Base-by-base conservation (phyloP, 2,888 invertebrate genomes). In the Troilus luridus region DNA sequence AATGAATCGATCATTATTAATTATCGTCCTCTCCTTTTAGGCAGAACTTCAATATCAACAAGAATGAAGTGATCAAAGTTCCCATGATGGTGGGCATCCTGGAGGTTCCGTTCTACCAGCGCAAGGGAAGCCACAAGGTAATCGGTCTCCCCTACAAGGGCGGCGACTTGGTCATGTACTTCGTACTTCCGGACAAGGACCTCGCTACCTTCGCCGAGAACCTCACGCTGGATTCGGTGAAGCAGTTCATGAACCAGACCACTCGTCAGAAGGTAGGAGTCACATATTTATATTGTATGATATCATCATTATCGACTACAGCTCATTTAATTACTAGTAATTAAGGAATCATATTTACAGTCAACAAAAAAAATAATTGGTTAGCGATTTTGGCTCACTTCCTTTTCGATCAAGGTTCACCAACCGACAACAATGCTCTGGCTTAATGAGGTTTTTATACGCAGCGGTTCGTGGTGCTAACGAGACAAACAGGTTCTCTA, bases 81-180 rank as follows among this genome's bases (percentile, higher is more conserved):
- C 95, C 96, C 91, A 95, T 97, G 94, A 97, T 97, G 97, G 95
- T 95, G 88, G 96, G 96, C 90, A 95, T 95, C 0, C 96, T 96
- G 0, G 93, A 94, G 1, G 96, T 96, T 92, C 96, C 96, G 0
- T 96, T 95, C 93, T 94, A 94, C 92, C 95, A 95, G 92, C 93
- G 93, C 21, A 93, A 93, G 92, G 93, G 96, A 93, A 95, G 95
- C 60, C 95, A 95, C 91, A 96, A 96, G 93, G 95, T 97, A 93
- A 93, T 97, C 92, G 96, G 96, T 0, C 94, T 97, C 9, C 97
- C 97, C 0, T 97, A 97, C 94, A 96, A 96, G 94, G 96, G 96
- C 91, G 95, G 95, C 90, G 94, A 95, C 93, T 92, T 93, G 8
- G 95, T 95, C 0, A 96, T 97, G 95, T 97, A 96, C 93, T 95